Percentiles rank a stretch among this genome's conserved stretches.
phyloP scores from a whole-genome alignment of 2,113 vertebrate genomes.

The Sarotherodon lohbergeri region DNA sequence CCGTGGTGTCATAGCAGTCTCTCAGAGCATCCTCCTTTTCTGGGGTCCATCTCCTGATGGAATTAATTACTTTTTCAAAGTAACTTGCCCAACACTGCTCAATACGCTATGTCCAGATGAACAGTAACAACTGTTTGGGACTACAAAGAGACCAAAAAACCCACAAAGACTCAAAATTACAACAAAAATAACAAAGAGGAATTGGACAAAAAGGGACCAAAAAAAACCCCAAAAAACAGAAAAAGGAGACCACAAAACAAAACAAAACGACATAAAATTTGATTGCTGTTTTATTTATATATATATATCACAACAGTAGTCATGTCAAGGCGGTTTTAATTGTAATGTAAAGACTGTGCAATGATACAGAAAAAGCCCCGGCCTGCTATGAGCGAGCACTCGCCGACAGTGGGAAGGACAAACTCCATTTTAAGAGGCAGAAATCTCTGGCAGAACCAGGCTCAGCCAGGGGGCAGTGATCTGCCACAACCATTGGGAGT shows the following conservation, averaged over 20 bases:
- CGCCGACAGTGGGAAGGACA: neutral
- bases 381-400: neutral
- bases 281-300: neutral
- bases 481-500: neutral
- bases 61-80: too few relatives aligned
- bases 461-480: neutral
- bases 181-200: neutral
- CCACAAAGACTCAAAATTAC: neutral
- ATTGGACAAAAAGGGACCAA: neutral
- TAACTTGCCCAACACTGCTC: too few relatives aligned
- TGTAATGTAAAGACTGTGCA: neutral
- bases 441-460: neutral
- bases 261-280: neutral
- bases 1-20: too few relatives aligned
- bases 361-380: neutral
- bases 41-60: too few relatives aligned
- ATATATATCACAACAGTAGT: neutral
- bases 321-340: neutral
- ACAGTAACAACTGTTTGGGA: neutral
- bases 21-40: too few relatives aligned
- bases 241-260: neutral
- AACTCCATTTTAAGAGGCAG: neutral
- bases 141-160: neutral
- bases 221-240: neutral
- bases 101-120: neutral